Evolutionary conservation across 1,140 invertebrate genomes (phyloP).

Genomic region (Brevipalpus yothersi): DNA sequence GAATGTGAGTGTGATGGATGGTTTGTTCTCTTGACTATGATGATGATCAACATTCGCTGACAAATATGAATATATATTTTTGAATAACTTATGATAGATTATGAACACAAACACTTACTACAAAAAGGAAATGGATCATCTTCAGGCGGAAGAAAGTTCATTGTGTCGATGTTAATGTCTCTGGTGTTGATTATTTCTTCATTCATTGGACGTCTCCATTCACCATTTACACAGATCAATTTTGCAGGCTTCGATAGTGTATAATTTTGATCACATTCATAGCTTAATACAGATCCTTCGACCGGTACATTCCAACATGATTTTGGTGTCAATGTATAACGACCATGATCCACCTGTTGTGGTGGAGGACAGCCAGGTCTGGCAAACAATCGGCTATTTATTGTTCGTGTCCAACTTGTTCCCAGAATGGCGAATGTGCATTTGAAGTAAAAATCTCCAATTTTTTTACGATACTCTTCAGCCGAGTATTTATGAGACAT

Average conservation of each 20-base stretch:
- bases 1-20: too few species aligned
- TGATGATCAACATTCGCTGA: too few species aligned
- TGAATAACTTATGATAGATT: too few species aligned
- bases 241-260: conserved; percentile 5
- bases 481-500: conserved; percentile 10
- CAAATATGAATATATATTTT: too few species aligned
- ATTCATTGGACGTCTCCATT: conserved; percentile 4
- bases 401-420: conserved; percentile 13
- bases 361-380: conserved; percentile 11
- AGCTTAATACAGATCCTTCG: conserved; percentile 9
- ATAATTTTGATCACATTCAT: conserved; percentile 9
- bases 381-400: conserved; percentile 12
- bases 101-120: background rate
- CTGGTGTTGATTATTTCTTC: background rate
- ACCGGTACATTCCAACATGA: conserved; percentile 12
- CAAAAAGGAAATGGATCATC: background rate
- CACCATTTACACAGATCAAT: conserved; percentile 10
- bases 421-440: conserved; percentile 13
- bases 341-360: conserved; percentile 9
- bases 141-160: background rate
- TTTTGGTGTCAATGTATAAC: conserved; percentile 8
- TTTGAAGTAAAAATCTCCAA: conserved; percentile 12
- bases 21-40: too few species aligned
- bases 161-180: background rate
- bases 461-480: conserved; percentile 11